These are phyloP conservation scores for Morphnarchus princeps DNA, from an alignment of 2,113 vertebrate species.

Conservation along the genomic window DNA sequence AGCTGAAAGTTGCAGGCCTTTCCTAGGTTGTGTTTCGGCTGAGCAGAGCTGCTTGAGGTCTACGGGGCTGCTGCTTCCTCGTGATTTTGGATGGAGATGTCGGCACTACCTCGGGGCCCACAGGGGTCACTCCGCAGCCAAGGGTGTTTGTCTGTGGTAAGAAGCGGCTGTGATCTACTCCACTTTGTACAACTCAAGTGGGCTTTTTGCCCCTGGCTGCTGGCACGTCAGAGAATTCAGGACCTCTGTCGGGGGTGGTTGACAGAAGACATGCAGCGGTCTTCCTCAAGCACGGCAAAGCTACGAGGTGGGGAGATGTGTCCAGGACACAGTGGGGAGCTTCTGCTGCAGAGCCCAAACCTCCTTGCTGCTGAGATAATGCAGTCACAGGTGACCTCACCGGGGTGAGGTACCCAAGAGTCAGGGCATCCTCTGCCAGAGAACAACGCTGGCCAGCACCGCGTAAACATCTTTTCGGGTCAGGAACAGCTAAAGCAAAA, in stretches of 20 bases:
- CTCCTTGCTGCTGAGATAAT: not conserved
- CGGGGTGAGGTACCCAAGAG: not conserved
- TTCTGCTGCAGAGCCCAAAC: fast-evolving
- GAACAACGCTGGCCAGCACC: fast-evolving
- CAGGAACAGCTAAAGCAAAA: not conserved
- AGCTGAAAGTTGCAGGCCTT: not conserved
- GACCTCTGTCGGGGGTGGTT: fast-evolving
- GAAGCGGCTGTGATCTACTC: too few species aligned
- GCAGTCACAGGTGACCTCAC: fast-evolving
- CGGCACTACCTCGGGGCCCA: fast-evolving
- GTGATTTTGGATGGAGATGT: not conserved
- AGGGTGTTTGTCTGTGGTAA: too few species aligned
- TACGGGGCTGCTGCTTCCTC: not conserved
- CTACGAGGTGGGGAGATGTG: fast-evolving
- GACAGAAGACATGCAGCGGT: not conserved
- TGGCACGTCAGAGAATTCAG: not conserved
- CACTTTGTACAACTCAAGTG: fast-evolving
- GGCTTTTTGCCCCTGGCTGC: not conserved
- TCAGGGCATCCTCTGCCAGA: not conserved
- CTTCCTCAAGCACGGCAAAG: too few species aligned
- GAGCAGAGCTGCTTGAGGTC: not conserved
- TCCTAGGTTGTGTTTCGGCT: fast-evolving
- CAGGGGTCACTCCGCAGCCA: fast-evolving
- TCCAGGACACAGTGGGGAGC: fast-evolving
- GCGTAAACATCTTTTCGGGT: fast-evolving